Evolutionary conservation across 2,888 invertebrate species (phyloP), one percentile per base, ranked within the genome.

Genomic region (Idaea dimidiata): DNA sequence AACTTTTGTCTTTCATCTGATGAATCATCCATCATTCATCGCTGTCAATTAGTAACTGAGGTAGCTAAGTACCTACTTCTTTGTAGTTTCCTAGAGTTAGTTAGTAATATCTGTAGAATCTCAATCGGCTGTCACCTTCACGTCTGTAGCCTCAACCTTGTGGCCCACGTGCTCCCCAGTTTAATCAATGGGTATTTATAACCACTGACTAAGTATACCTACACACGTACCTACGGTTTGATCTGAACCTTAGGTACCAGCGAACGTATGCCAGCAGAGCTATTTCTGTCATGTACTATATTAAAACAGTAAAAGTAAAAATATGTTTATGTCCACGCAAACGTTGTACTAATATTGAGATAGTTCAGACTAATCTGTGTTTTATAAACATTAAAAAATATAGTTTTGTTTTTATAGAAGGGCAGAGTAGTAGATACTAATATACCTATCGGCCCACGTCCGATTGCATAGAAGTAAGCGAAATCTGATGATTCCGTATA

Each of bases 141-240:
- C 70, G 66, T 60, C 71, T 66, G 58, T 67, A 78, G 74, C 77
- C 78, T 77, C 80, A 80, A 78, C 85, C 84, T 84, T 84, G 81
- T 69, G 64, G 71, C 83, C 85, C 84, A 84, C 83, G 78, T 84
- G 82, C 76, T 76, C 70, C 66, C 67, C 59, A 73, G 61, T 66
- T 69, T 68, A 70, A 73, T 71, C 70, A 72, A 73, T 71, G 67
- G 66, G 65, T 72, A 71, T 69, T 72, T 68, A 68, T 72, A 72
- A 59, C 69, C 60, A 61, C 61, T 62, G 43, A 43, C 43, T 43
- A 43, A 10, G 43, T 43, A 43, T 43, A 43, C 43, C 43, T 43
- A 43, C 43, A 43, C 43, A 43, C 14, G 43, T 43, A 43, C 43
- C 43, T 54, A 59, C 57, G 61, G 57, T 61, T 60, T 58, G 43